Evolutionary conservation across 1,140 invertebrate species (phyloP), one percentile per base, ranked within the genome.

Genomic region (Rhizoglyphus robini): DNA sequence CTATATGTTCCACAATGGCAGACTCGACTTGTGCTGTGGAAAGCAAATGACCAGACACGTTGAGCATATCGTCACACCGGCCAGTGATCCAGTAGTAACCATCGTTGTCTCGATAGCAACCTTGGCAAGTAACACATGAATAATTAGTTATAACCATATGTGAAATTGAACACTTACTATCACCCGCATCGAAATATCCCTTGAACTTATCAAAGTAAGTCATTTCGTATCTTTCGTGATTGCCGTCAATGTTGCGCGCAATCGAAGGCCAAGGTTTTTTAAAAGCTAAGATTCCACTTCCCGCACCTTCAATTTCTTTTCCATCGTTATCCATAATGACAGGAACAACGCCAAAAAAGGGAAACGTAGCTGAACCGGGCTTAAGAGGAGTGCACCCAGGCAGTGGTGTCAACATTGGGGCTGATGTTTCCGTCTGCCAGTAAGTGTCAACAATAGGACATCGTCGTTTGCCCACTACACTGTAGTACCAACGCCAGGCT

Each of bases 31-130:
- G 90, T 0, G 95, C 89, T 0, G 96, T 99, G 63, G 90, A 95
- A 81, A 99, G 86, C 23, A 98, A 77, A 79, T 99, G 95, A 0
- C 95, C 95, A 1, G 91, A 96, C 0, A 98, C 93, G 76, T 99
- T 98, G 58, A 98, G 77, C 90, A 98, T 93, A 73, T 99, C 95
- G 76, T 98, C 95, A 18, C 97, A 88, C 58, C 95, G 82, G 0
- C 95, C 95, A 1, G 94, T 97, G 25, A 99, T 86, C 92, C 93
- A 98, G n/a, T 95, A 77, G 75, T 96, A 96, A 2, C 94, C 94
- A 76, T 99, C 94, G 13, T 83, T 81, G 75, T 98, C 95, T 65
- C 92, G 78, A 71, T 30, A 34, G 38, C 29, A 72, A 8, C 62
- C 67, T 67, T 25, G 23, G 18, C 15, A 41, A 11, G 41, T 46